Evolutionary conservation across 2,113 vertebrate genomes (phyloP), one percentile per base, ranked within the genome.

Genomic region (Engraulis encrasicolus): DNA sequence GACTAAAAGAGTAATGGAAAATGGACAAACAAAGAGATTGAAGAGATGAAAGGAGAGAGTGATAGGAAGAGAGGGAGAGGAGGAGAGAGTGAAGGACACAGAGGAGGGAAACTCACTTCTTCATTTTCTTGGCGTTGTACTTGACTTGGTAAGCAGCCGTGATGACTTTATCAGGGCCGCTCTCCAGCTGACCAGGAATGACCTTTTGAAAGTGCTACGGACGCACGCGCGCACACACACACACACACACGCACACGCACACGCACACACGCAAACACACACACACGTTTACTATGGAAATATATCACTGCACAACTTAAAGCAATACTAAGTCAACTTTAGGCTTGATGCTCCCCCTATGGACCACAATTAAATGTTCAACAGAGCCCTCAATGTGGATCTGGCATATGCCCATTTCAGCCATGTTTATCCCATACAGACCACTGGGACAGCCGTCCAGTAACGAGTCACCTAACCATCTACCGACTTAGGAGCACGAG

Each of bases 81-180:
- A n/a, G 38, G 18, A 31, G 12, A 34, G n/a, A 49, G 2, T 12
- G 0, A 2, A 52, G 37, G 0, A n/a, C n/a, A n/a, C n/a, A n/a
- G n/a, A n/a, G 40, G 23, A 31, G 66, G 34, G 36, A 87, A 83
- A 93, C 96, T 93, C 94, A 99, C 98, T 99, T 99, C 93, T 99
- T 99, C 98, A 99, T 99, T 95, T 99, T 99, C 95, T 99, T 99
- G 92, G 94, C 95, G 78, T 99, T 99, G 95, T 99, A 99, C 93
- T 99, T 99, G 92, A 99, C 97, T 95, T 99, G 98, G 91, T 98
- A 99, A 88, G 98, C 97, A 87, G 95, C 94, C 93, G 96, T 97
- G 87, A 99, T 99, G 92, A 99, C 96, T 89, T 97, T 99, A 90
- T 99, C 98, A 83, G 98, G 97, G 83, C 96, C 96, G 52, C 95